Evolutionary conservation across 2,888 invertebrate species (phyloP).

Genomic region (Laspeyria flexula): DNA sequence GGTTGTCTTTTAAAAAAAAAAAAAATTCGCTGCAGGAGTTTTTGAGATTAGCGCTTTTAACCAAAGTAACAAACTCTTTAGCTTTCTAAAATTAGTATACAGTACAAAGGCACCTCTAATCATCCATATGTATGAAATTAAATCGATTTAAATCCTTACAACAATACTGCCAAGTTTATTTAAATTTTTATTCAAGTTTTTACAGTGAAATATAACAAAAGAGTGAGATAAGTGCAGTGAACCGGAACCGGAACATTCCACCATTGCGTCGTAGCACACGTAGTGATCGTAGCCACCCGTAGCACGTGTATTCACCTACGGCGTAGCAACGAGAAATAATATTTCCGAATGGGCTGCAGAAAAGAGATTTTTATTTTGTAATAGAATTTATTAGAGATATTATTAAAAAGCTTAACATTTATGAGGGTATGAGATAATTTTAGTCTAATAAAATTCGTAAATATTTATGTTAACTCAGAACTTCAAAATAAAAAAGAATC

Average conservation of each 20-base stretch:
- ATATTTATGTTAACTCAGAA: too few species aligned
- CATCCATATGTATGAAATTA: too few species aligned
- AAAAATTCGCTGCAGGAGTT: too few species aligned
- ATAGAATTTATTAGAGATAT: neutral
- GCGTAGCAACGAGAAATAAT: constrained; percentile 41
- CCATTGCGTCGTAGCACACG: constrained; percentile 39
- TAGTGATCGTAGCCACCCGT: constrained; percentile 34
- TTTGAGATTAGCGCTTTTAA: too few species aligned
- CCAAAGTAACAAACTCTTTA: too few species aligned
- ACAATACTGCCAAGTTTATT: neutral
- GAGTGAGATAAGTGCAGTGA: constrained; percentile 33
- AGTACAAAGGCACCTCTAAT: too few species aligned
- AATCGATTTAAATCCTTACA: too few species aligned
- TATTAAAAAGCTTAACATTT: neutral
- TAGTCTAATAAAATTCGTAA: too few species aligned
- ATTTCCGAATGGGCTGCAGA: constrained; percentile 32
- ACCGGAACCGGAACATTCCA: constrained; percentile 42
- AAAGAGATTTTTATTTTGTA: neutral
- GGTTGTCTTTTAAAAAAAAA: too few species aligned
- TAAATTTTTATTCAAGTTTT: constrained; percentile 1
- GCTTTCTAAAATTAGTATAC: too few species aligned
- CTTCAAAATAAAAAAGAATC: too few species aligned
- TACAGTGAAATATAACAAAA: constrained; percentile 31
- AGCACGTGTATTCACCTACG: constrained; percentile 40
- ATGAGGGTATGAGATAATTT: too few species aligned